Evolutionary conservation across 2,797 vertebrate species (phyloP).

Genomic region (Poeciliopsis turneri): DNA sequence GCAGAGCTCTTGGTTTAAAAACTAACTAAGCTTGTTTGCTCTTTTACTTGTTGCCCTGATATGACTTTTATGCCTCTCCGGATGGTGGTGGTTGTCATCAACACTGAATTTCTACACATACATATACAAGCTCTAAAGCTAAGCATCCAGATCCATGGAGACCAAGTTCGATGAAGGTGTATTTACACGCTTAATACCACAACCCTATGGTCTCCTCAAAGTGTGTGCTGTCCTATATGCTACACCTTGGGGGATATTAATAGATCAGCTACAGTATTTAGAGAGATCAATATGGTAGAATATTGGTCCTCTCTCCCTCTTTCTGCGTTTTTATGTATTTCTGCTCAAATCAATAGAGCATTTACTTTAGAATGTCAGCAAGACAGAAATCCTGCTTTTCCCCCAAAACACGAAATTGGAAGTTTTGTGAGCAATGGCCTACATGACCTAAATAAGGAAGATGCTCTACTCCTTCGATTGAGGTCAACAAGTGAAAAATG

Average conservation of each 20-base stretch:
- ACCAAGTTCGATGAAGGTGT: constrained; percentile 60
- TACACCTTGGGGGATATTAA: constrained; percentile 74
- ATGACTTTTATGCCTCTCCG: background rate
- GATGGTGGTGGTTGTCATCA: constrained; percentile 15
- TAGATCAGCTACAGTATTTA: constrained; percentile 70
- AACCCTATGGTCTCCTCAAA: constrained; percentile 62
- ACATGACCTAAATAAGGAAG: constrained; percentile 65
- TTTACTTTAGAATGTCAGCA: constrained; percentile 53
- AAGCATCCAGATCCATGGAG: constrained; percentile 35
- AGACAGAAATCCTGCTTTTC: constrained; percentile 60
- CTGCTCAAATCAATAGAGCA: constrained; percentile 50
- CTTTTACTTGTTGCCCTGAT: background rate
- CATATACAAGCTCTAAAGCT: constrained; percentile 13
- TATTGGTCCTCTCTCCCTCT: constrained; percentile 56
- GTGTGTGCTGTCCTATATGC: constrained; percentile 63
- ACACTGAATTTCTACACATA: constrained; percentile 29
- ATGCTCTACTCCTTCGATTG: constrained; percentile 43
- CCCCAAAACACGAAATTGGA: constrained; percentile 56
- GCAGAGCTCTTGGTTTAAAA: constrained; percentile 3
- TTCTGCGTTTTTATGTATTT: constrained; percentile 42
- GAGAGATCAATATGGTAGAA: constrained; percentile 74
- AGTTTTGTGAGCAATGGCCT: constrained; percentile 54
- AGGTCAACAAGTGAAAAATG: constrained; percentile 18
- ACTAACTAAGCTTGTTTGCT: constrained; percentile 8
- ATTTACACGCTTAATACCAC: constrained; percentile 54